phyloP scores from a whole-genome alignment of 2,797 vertebrate species.

The Chiroxiphia lanceolata region DNA sequence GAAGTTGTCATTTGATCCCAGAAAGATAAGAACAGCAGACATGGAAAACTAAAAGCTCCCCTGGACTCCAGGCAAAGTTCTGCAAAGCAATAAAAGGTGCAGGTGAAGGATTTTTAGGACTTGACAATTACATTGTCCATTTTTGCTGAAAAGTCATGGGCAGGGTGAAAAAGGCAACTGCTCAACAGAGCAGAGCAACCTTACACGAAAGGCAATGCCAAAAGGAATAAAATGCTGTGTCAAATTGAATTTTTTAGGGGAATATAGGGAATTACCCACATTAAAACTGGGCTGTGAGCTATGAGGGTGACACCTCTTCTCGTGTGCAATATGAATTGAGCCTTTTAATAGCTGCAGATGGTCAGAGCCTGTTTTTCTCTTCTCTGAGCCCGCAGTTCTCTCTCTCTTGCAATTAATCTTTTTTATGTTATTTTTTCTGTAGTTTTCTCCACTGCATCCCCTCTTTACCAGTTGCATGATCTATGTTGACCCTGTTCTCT shows the following conservation, averaged over 20 bases:
- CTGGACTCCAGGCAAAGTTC: constrained; percentile 38
- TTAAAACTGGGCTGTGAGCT: constrained; percentile 21
- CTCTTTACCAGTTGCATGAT: not conserved
- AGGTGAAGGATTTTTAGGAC: constrained; percentile 55
- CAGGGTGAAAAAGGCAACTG: constrained; percentile 51
- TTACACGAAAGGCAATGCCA: not conserved
- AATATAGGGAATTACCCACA: constrained; percentile 42
- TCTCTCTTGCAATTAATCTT: not conserved
- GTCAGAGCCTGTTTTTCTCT: constrained; percentile 3
- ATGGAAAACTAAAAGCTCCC: constrained; percentile 18
- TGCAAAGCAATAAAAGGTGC: constrained; percentile 49
- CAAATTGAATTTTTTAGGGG: constrained; percentile 31
- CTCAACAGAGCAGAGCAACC: constrained; percentile 23
- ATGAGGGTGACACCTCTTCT: constrained; percentile 43
- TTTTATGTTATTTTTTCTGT: not conserved
- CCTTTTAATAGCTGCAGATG: constrained; percentile 33
- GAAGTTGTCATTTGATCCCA: constrained; percentile 17
- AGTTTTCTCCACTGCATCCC: not conserved
- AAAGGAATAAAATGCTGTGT: constrained; percentile 29
- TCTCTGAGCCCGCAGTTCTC: not conserved
- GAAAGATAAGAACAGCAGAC: constrained; percentile 42
- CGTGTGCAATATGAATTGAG: not conserved
- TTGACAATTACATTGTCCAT: constrained; percentile 58
- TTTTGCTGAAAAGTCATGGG: constrained; percentile 4
- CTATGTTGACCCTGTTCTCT: not conserved